These are phyloP conservation scores for Ophion ventricosus DNA, from an alignment of 2,888 invertebrate genomes.

Conservation along the genomic window DNA sequence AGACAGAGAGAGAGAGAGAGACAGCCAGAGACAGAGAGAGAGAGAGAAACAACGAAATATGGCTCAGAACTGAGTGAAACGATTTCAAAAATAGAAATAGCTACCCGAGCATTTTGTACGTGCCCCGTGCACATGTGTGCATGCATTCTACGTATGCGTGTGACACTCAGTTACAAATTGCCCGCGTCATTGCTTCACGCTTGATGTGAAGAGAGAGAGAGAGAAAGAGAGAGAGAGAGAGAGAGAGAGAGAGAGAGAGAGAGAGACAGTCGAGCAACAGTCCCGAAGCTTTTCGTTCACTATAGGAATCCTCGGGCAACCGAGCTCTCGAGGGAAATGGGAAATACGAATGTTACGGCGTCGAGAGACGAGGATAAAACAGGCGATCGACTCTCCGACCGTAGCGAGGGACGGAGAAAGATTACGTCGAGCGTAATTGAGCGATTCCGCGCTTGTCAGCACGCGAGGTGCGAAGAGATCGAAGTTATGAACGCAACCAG, in stretches of 20 bases:
- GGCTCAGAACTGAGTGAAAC: constrained; percentile 47
- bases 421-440: constrained; percentile 68
- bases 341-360: not conserved
- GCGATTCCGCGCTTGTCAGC: constrained; percentile 69
- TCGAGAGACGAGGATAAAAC: constrained; percentile 42
- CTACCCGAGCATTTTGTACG: constrained; percentile 63
- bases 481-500: constrained; percentile 58
- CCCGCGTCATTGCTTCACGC: constrained; percentile 79
- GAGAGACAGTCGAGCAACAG: constrained; percentile 38
- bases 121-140: constrained; percentile 31
- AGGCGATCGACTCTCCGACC: constrained; percentile 4
- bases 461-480: constrained; percentile 49
- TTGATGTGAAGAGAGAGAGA: constrained; percentile 32
- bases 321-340: constrained; percentile 25
- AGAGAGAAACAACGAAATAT: constrained; percentile 36
- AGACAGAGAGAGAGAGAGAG: too few species aligned
- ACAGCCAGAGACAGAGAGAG: too few species aligned
- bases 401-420: constrained; percentile 31
- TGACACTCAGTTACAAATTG: constrained; percentile 83
- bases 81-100: constrained; percentile 81
- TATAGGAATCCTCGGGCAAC: not conserved
- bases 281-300: not conserved
- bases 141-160: constrained; percentile 57
- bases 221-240: constrained; percentile 3
- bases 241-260: constrained; percentile 34